phyloP scores from a whole-genome alignment of 2,113 vertebrate species.

The Ceratotherium simum region DNA sequence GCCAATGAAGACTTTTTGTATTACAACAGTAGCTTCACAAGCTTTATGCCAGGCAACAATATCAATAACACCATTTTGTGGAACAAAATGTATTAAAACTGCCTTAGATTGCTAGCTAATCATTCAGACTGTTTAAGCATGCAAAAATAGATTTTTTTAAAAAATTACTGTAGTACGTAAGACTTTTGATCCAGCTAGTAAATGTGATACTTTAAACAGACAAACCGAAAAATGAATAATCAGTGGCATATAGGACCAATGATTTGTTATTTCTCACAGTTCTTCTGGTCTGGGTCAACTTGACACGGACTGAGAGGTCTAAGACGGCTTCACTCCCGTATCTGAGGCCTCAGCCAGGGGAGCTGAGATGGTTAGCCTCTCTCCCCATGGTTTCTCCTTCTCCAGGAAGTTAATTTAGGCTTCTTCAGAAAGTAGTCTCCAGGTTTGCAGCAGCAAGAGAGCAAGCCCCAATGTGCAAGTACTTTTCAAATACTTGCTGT shows the following conservation, averaged over 20 bases:
- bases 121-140: not conserved
- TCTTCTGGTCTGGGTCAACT: not conserved
- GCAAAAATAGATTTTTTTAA: not conserved
- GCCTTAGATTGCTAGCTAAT: not conserved
- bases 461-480: not conserved
- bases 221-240: not conserved
- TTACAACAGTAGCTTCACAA: not conserved
- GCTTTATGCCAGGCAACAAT: not conserved
- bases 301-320: not conserved
- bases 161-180: not conserved
- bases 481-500: not conserved
- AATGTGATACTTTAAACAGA: constrained; percentile 6
- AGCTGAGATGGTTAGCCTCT: not conserved
- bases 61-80: not conserved
- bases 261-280: not conserved
- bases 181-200: not conserved
- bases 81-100: constrained; percentile 17
- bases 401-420: not conserved
- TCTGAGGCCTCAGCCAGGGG: not conserved
- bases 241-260: not conserved
- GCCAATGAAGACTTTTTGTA: not conserved
- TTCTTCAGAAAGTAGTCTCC: not conserved
- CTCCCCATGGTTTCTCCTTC: not conserved
- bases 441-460: not conserved
- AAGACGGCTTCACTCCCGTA: not conserved